Conservation (phyloP, 1,140 invertebrate genomes). For the Mya arenaria region DNA sequence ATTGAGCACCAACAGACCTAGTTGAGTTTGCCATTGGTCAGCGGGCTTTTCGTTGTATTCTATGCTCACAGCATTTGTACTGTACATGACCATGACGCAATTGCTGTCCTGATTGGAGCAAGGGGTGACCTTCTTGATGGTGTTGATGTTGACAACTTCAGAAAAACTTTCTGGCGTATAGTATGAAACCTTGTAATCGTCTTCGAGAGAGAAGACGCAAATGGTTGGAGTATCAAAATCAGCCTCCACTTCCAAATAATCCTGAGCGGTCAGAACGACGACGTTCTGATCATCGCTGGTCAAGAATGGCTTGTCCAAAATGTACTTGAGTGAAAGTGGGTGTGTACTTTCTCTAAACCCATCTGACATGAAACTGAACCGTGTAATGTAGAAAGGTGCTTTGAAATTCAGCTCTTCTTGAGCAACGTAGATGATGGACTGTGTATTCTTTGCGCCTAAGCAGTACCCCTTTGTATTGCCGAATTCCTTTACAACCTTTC, state of each 20-base stretch:
- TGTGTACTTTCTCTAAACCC: slow-evolving; percentile 63
- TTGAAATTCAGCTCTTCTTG: slow-evolving; percentile 67
- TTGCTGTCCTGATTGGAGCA: slow-evolving; percentile 60
- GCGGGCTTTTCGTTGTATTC: slow-evolving; percentile 29
- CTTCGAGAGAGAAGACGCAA: slow-evolving; percentile 69
- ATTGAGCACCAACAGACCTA: slow-evolving; percentile 73
- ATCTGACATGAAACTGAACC: slow-evolving; percentile 65
- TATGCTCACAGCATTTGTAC: slow-evolving; percentile 39
- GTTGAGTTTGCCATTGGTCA: slow-evolving; percentile 19
- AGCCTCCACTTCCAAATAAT: slow-evolving; percentile 61
- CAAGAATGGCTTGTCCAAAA: slow-evolving; percentile 72
- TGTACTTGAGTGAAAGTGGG: slow-evolving; percentile 61
- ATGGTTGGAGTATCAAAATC: slow-evolving; percentile 68
- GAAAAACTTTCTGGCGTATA: slow-evolving; percentile 71
- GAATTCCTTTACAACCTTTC: slow-evolving; percentile 74
- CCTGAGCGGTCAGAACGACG: slow-evolving; percentile 71
- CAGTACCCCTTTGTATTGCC: slow-evolving; percentile 71
- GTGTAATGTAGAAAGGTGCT: slow-evolving; percentile 67
- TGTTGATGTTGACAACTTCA: slow-evolving; percentile 63
- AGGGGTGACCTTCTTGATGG: slow-evolving; percentile 71
- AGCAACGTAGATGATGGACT: slow-evolving; percentile 67
- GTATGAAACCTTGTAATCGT: slow-evolving; percentile 65
- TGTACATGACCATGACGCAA: slow-evolving; percentile 70
- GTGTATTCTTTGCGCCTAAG: slow-evolving; percentile 57
- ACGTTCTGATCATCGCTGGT: slow-evolving; percentile 75